Evolutionary conservation across 1,140 invertebrate genomes (phyloP), one percentile per base, ranked within the genome.

Genomic region (Phortica variegata): DNA sequence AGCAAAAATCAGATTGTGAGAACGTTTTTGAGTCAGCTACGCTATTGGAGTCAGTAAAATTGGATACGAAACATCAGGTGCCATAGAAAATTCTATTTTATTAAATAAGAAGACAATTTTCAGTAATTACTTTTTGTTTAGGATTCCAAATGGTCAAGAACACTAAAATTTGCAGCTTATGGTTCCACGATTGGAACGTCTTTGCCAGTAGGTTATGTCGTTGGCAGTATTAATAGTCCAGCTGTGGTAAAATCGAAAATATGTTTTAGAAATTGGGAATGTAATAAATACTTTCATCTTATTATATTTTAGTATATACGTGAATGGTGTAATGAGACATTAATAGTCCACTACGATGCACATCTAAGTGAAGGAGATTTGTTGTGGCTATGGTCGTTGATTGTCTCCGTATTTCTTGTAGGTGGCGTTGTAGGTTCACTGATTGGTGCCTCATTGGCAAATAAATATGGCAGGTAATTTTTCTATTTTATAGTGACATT

Each of bases 201-300:
- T 7, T 75, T 94, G 43, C 89, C 91, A 38, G 86, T 90, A 54
- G 93, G 93, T 34, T 95, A 88, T 70, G 90, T 91, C 59, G 91
- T 93, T 52, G 91, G 91, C 33, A 90, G 93, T 21, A 81, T 95
- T 21, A 95, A 95, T 76, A 86, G 87, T 44, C 61, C 56, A 1
- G 57, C 57, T n/a, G 40, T 17, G 51, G 57, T 59, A 41, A 47
- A n/a, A n/a, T n/a, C n/a, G n/a, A n/a, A n/a, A n/a, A n/a, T n/a
- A n/a, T n/a, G n/a, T n/a, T n/a, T n/a, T n/a, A n/a, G n/a, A n/a
- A n/a, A n/a, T n/a, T n/a, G n/a, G n/a, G 46, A 5, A 4, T 3
- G n/a, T 3, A 23, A 3, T 16, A 17, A 31, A 12, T 16, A 3
- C 7, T 8, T 8, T 12, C 29, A 12, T 32, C 13, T 4, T 79